These are phyloP conservation scores for Apocrypta bakeri DNA, from an alignment of 1,140 invertebrate genomes.

Conservation along the genomic window DNA sequence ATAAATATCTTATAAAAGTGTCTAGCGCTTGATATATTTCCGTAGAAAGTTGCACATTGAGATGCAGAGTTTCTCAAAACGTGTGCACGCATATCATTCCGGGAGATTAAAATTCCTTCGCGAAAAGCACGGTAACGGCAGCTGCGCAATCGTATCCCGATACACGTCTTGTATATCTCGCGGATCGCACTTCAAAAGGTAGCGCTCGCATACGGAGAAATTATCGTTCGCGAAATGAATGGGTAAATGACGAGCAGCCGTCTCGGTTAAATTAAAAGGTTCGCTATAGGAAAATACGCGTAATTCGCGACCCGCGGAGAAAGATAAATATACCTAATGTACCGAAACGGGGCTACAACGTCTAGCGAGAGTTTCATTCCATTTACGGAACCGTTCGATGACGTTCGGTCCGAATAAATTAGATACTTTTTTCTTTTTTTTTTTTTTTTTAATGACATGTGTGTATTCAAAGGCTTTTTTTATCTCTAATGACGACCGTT, in stretches of 20 bases:
- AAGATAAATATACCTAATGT: background rate
- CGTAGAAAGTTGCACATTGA: conserved; percentile 5
- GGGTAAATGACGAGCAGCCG: conserved; percentile 1
- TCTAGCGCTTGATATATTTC: too few species aligned
- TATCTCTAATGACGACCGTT: background rate
- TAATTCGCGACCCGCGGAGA: background rate
- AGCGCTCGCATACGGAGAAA: conserved; percentile 17
- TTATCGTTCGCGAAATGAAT: conserved; percentile 9
- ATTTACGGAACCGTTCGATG: background rate
- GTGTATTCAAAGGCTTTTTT: background rate
- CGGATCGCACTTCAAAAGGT: conserved; percentile 5
- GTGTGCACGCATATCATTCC: background rate
- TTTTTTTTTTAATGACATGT: background rate
- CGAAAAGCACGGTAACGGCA: background rate
- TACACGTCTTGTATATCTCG: conserved; percentile 19
- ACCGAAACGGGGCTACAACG: conserved; percentile 19
- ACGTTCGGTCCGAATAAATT: background rate
- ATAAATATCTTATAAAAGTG: too few species aligned
- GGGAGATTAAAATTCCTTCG: conserved; percentile 18
- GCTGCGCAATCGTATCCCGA: background rate
- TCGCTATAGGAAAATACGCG: background rate
- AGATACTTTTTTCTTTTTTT: background rate
- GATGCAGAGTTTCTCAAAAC: conserved; percentile 28
- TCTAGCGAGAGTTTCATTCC: conserved; percentile 7
- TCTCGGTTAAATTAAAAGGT: conserved; percentile 33